phyloP scores from a whole-genome alignment of 2,797 vertebrate genomes.

The Pseudomugil tenellus region DNA sequence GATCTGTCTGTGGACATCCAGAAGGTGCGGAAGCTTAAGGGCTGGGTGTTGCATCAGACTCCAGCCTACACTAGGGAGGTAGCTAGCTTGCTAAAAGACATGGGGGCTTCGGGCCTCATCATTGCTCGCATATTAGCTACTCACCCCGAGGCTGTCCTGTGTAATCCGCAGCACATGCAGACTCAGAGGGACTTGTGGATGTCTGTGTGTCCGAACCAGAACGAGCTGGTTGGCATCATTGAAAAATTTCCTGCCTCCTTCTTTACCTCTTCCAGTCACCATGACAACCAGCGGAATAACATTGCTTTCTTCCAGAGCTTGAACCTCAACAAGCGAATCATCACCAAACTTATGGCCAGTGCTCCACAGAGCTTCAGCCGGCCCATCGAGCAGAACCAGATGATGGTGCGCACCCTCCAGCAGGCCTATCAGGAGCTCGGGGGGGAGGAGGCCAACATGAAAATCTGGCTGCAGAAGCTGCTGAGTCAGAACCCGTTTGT shows the following conservation, averaged over 20 bases:
- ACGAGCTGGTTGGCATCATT: slow-evolving; percentile 87
- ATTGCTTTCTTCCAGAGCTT: slow-evolving; percentile 88
- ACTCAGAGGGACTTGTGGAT: slow-evolving; percentile 88
- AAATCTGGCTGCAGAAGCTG: slow-evolving; percentile 92
- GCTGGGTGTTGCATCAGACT: slow-evolving; percentile 89
- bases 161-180: slow-evolving; percentile 81
- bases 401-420: slow-evolving; percentile 84
- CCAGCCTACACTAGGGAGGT: slow-evolving; percentile 86
- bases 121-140: slow-evolving; percentile 87
- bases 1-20: slow-evolving; percentile 88
- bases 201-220: slow-evolving; percentile 85
- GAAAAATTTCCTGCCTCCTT: slow-evolving; percentile 94
- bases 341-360: slow-evolving; percentile 90
- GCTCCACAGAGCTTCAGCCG: slow-evolving; percentile 88
- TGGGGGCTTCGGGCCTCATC: slow-evolving; percentile 82
- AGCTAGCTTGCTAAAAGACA: slow-evolving; percentile 81
- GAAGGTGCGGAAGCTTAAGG: slow-evolving; percentile 88
- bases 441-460: slow-evolving; percentile 88
- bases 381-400: slow-evolving; percentile 84
- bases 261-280: slow-evolving; percentile 83
- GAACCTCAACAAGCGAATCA: slow-evolving; percentile 88
- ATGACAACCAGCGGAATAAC: slow-evolving; percentile 86
- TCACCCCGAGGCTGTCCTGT: slow-evolving; percentile 91
- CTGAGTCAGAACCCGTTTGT: slow-evolving; percentile 93
- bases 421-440: slow-evolving; percentile 86